These are phyloP conservation scores for Synanthedon vespiformis DNA, from an alignment of 2,888 invertebrate genomes.

Conservation along the genomic window DNA sequence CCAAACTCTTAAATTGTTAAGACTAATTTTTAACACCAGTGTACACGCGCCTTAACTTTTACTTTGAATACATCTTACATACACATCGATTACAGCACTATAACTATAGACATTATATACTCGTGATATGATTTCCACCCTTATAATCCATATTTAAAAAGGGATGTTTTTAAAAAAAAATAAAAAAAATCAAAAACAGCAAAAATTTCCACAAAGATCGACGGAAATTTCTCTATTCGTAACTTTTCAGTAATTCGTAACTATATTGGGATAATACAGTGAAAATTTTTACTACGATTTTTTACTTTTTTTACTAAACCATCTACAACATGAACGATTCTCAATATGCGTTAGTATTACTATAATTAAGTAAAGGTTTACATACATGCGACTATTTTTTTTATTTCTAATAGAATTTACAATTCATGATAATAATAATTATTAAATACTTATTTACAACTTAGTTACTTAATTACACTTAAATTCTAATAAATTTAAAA, in stretches of 20 bases:
- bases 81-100: constrained; percentile 34
- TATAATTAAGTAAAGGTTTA: constrained; percentile 41
- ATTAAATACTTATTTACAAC: constrained; percentile 57
- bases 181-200: constrained; percentile 1
- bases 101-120: constrained; percentile 41
- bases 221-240: not conserved
- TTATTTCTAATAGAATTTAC: constrained; percentile 43
- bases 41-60: constrained; percentile 4
- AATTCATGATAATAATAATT: constrained; percentile 32
- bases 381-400: constrained; percentile 31
- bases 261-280: constrained; percentile 13
- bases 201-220: too few relatives aligned
- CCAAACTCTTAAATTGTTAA: too few relatives aligned
- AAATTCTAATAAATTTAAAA: constrained; percentile 15
- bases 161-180: not conserved
- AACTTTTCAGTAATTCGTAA: not conserved
- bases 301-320: constrained; percentile 33
- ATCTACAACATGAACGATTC: constrained; percentile 65
- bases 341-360: constrained; percentile 3
- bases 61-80: constrained; percentile 21
- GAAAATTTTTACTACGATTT: constrained; percentile 33
- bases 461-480: constrained; percentile 19
- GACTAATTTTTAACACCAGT: not conserved
- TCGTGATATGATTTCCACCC: constrained; percentile 58
- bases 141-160: not conserved